Conservation (phyloP, 35 echinoderm and acorn worm genomes). For the Lytechinus pictus region DNA sequence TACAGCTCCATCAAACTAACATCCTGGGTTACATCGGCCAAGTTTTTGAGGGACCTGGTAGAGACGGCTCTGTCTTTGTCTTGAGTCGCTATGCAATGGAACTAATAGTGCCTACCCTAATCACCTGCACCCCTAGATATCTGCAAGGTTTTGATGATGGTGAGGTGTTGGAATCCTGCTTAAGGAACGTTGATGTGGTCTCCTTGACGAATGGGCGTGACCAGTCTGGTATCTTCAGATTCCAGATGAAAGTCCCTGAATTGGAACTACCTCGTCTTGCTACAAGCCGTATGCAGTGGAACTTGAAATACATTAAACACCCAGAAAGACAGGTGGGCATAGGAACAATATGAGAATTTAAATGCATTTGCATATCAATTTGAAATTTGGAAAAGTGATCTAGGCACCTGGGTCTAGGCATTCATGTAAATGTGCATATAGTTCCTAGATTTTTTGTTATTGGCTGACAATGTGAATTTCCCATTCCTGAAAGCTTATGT, state of each 20-base stretch:
- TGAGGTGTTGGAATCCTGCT: constrained; percentile 69
- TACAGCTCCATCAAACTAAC: constrained; percentile 70
- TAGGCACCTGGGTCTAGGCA: too few species aligned
- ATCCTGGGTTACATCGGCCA: constrained; percentile 76
- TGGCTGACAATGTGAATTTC: too few species aligned
- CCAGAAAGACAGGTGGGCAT: constrained; percentile 68
- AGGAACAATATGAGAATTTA: too few species aligned
- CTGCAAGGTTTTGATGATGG: constrained; percentile 74
- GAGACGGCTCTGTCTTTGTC: constrained; percentile 59
- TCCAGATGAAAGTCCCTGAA: constrained; percentile 83
- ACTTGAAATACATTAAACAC: constrained; percentile 75
- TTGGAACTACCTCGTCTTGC: constrained; percentile 70
- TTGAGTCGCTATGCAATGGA: constrained; percentile 73
- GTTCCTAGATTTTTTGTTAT: too few species aligned
- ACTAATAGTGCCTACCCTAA: constrained; percentile 38
- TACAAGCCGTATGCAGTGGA: constrained; percentile 59
- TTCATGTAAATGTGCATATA: too few species aligned
- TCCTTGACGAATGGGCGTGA: constrained; percentile 64
- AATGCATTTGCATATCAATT: too few species aligned
- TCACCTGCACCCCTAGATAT: constrained; percentile 45
- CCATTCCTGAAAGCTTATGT: too few species aligned
- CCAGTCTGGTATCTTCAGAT: constrained; percentile 50
- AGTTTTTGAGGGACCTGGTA: constrained; percentile 58
- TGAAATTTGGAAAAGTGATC: too few species aligned
- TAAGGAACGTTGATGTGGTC: constrained; percentile 52